phyloP scores from a whole-genome alignment of 2,888 invertebrate species.

The Rambutsinella grinnellia region DNA sequence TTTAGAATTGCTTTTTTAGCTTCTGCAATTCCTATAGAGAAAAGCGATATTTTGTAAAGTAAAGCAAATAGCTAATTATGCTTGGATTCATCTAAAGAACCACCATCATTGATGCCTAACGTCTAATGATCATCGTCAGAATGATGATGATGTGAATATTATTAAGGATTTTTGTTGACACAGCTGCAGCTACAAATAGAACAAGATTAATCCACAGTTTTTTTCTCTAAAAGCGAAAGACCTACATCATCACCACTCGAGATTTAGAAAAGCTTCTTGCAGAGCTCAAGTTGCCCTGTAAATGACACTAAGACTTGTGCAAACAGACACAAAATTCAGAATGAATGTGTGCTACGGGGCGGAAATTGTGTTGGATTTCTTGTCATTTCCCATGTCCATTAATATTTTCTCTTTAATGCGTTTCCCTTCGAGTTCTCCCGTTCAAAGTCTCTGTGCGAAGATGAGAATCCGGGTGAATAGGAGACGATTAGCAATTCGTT shows the following conservation, averaged over 20 bases:
- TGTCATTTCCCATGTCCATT: constrained; percentile 47
- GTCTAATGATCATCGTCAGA: too few species aligned
- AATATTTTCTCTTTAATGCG: neutral
- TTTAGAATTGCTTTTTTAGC: too few species aligned
- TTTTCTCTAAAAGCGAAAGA: too few species aligned
- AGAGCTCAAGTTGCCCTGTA: constrained; percentile 12
- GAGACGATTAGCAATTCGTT: neutral
- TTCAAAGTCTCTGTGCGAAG: neutral
- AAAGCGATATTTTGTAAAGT: too few species aligned
- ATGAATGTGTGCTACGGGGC: neutral
- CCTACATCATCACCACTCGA: too few species aligned
- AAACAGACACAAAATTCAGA: neutral
- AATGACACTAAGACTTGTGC: constrained; percentile 17
- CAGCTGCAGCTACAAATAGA: constrained; percentile 36
- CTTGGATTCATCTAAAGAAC: too few species aligned
- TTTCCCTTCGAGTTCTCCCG: neutral
- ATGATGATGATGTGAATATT: constrained; percentile 23
- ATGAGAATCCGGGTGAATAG: too few species aligned
- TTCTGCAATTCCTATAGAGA: too few species aligned
- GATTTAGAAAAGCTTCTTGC: too few species aligned
- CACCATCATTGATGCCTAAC: too few species aligned
- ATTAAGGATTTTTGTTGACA: constrained; percentile 32
- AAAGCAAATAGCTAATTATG: too few species aligned
- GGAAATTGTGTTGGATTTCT: constrained; percentile 44
- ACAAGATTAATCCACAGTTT: constrained; percentile 25